Evolutionary conservation across 2,113 vertebrate species (phyloP), one percentile per base, ranked within the genome.

Genomic region (Lanius collurio): DNA sequence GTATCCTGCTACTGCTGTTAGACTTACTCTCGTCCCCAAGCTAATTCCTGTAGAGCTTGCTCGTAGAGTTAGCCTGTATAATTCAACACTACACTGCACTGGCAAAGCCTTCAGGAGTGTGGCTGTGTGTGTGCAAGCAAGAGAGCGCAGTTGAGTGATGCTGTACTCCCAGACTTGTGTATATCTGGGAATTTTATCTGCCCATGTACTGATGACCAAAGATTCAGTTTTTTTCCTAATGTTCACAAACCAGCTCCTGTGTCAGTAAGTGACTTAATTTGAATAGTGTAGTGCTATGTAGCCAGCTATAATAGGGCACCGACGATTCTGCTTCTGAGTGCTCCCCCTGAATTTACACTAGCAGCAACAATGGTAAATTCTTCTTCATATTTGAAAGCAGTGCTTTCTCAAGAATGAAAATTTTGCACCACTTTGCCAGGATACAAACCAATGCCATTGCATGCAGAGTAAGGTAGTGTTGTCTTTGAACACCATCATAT

Each of bases 11-110:
- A 53, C 71, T 93, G 73, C 75, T 65, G 69, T 79, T 91, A 84
- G 49, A 60, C 77, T 94, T 44, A 82, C 91, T 91, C 94, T 31
- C 13, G 81, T 89, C 91, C 83, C 64, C 83, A 82, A 71, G 91
- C 83, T 94, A 75, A 87, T 90, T 82, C 89, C 53, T 87, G 39
- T 55, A 89, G 69, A 89, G 42, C 75, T 90, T 28, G 59, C 63
- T 93, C 83, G 83, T 86, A 71, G 77, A 87, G 74, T 57, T 89
- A 84, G 35, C 62, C 67, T 93, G 62, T 91, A 80, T 93, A 96
- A 94, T 86, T 92, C 86, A 94, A 65, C 75, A 74, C n/a, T 93
- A 67, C 83, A 53, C 39, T 80, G 46, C 75, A 67, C 23, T 88
- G 83, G 79, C 71, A 97, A 93, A 50, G 79, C 89, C 83, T 90